Percentiles rank a stretch among this genome's conserved stretches.
Evolutionary conservation across 2,113 vertebrate genomes (phyloP).

Genomic region (Oxyura jamaicensis): DNA sequence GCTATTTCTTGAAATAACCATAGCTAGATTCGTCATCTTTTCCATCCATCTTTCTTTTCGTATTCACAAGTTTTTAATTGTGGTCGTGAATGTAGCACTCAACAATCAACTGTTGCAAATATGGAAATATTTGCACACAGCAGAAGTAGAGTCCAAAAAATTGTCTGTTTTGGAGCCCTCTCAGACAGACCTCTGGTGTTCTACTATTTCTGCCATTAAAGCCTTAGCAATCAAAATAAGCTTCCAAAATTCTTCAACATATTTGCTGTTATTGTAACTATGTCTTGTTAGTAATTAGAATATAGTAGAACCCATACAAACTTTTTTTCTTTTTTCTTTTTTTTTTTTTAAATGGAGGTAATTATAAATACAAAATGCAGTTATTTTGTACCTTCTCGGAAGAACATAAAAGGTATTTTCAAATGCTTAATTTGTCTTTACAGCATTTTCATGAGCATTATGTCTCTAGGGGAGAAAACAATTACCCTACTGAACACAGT

Average conservation of each 20-base stretch:
- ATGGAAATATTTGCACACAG: neutral
- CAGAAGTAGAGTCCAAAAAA: neutral
- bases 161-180: neutral
- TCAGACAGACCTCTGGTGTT: neutral
- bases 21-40: neutral
- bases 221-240: neutral
- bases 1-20: neutral
- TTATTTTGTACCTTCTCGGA: no score
- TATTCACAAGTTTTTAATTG: neutral
- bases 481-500: no score
- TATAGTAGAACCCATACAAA: neutral
- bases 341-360: no score
- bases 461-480: no score
- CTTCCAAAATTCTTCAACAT: neutral
- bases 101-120: neutral
- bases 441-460: no score
- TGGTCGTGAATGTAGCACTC: neutral
- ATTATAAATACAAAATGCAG: no score
- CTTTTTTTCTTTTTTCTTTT: no score
- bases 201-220: neutral
- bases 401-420: no score
- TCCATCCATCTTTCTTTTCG: neutral
- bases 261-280: neutral
- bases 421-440: no score
- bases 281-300: neutral